Evolutionary conservation across 2,797 vertebrate species (phyloP).

Genomic region (Pyrocephalus nanus): DNA sequence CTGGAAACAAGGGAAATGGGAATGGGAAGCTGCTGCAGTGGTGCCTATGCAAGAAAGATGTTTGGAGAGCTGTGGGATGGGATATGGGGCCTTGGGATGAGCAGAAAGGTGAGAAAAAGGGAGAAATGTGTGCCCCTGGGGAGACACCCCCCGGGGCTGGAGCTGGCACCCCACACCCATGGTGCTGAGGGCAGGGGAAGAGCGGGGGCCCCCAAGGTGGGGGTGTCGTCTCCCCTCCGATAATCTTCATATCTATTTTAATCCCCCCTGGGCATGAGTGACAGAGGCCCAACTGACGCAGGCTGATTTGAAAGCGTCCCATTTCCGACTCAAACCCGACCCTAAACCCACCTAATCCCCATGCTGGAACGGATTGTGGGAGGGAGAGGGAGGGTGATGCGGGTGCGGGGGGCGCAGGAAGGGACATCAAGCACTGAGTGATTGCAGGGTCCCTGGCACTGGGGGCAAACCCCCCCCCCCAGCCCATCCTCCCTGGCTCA

Average conservation of each 20-base stretch:
- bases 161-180: not conserved
- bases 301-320: slow-evolving; percentile 66
- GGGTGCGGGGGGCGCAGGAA: not conserved
- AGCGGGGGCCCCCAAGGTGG: not conserved
- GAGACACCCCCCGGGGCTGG: accelerated
- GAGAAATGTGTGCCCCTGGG: not conserved
- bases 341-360: slow-evolving; percentile 68
- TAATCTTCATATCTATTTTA: slow-evolving; percentile 63
- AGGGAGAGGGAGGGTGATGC: not conserved
- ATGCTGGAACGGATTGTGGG: not conserved
- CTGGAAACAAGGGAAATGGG: not conserved
- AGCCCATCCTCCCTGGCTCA: not conserved
- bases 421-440: not conserved
- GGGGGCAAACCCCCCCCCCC: not conserved
- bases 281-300: slow-evolving; percentile 37
- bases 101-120: not conserved
- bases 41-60: accelerated
- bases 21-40: not conserved
- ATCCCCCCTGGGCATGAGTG: slow-evolving; percentile 20
- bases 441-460: not conserved
- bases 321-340: slow-evolving; percentile 43
- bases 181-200: not conserved
- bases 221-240: not conserved
- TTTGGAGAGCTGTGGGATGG: not conserved
- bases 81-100: not conserved